These are phyloP conservation scores for Zootoca vivipara DNA, from an alignment of 2,113 vertebrate species.

Conservation along the genomic window DNA sequence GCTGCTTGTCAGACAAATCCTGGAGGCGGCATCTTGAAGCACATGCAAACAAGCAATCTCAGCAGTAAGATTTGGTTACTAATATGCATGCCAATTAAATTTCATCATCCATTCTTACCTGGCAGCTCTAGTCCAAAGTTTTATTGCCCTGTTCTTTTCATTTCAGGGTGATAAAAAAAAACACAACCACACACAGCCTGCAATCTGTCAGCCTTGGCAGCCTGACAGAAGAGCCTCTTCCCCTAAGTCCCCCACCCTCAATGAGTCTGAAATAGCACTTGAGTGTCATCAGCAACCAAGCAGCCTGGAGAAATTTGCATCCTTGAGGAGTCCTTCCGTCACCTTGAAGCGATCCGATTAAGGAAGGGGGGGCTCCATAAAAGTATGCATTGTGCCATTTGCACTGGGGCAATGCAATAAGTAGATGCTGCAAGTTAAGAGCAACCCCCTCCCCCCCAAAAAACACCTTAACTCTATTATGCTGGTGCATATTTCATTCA, in stretches of 20 bases:
- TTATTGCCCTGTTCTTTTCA: constrained; percentile 42
- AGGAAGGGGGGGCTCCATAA: background rate
- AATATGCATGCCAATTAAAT: constrained; percentile 65
- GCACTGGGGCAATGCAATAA: background rate
- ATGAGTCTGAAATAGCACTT: constrained; percentile 63
- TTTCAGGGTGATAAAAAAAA: constrained; percentile 57
- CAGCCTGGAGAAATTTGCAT: constrained; percentile 43
- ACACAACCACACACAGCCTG: constrained; percentile 14
- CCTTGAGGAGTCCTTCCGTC: constrained; percentile 30
- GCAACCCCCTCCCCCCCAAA: background rate
- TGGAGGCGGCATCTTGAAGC: constrained; percentile 66
- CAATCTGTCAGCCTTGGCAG: constrained; percentile 58
- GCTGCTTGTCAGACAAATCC: constrained; percentile 63
- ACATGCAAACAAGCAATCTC: constrained; percentile 72
- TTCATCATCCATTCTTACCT: constrained; percentile 65
- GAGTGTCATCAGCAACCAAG: constrained; percentile 43
- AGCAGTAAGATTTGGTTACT: constrained; percentile 69
- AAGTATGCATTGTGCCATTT: accelerated
- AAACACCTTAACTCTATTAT: background rate
- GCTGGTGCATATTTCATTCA: background rate
- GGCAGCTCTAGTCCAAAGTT: constrained; percentile 58
- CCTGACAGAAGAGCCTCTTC: constrained; percentile 51
- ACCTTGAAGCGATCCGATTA: constrained; percentile 18
- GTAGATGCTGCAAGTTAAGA: background rate
- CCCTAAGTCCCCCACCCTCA: constrained; percentile 17